phyloP scores from a whole-genome alignment of 2,797 vertebrate species.

The Acanthurus leucopareius region DNA sequence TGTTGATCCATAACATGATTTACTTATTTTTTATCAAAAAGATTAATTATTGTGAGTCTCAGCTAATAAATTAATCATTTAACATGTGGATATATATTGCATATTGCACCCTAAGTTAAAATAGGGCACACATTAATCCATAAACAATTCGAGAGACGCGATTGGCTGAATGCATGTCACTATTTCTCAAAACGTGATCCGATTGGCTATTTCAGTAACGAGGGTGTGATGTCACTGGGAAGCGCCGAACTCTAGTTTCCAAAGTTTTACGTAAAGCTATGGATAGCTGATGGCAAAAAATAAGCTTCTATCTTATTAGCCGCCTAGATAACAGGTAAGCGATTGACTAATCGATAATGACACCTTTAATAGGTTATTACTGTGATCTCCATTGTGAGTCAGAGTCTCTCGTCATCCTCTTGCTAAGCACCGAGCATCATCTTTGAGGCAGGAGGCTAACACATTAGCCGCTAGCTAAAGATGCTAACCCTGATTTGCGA shows the following conservation, averaged over 20 bases:
- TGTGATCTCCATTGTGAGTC: rapidly evolving
- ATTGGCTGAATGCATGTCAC: slow-evolving; percentile 65
- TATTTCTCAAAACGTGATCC: slow-evolving; percentile 6
- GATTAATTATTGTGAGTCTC: background rate
- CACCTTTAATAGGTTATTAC: background rate
- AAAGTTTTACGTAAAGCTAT: slow-evolving; percentile 73
- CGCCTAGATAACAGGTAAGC: slow-evolving; percentile 57
- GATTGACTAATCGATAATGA: background rate
- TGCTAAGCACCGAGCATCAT: background rate
- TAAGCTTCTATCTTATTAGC: slow-evolving; percentile 42
- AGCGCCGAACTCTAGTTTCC: slow-evolving; percentile 76
- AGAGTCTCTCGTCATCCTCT: too few species aligned
- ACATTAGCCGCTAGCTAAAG: slow-evolving; percentile 42
- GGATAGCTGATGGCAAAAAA: slow-evolving; percentile 73
- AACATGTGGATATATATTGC: background rate
- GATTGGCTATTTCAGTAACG: slow-evolving; percentile 61
- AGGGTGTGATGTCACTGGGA: slow-evolving; percentile 73
- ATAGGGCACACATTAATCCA: background rate
- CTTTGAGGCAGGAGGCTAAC: slow-evolving; percentile 20
- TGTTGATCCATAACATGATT: background rate
- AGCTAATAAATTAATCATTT: background rate
- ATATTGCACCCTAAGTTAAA: background rate
- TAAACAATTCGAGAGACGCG: background rate
- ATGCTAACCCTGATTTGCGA: slow-evolving; percentile 31
- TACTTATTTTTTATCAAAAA: background rate